Base-by-base conservation (phyloP, 1,140 invertebrate species). In the Nasonia longicornis region DNA sequence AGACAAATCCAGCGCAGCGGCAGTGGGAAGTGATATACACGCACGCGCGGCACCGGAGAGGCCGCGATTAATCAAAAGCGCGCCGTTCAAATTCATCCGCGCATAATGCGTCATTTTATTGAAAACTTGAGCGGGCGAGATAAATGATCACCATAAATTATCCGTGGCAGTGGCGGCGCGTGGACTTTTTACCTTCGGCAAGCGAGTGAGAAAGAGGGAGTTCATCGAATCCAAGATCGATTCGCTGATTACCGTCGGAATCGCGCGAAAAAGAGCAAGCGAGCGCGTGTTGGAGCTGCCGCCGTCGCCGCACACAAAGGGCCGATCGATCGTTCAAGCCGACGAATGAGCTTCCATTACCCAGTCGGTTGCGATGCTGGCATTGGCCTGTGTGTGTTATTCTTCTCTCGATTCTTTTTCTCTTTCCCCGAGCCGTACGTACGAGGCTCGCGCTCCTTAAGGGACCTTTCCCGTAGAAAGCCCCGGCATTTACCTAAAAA, bases 301-400 rank as follows among this genome's bases (percentile, higher is more conserved):
- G 38, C 38, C 7, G 38, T 8, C 38, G 12, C 35, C 12, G 42
- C 48, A 38, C 67, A 72, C 77, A 52, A 71, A 52, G 67, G 77
- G 67, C 67, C 77, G 69, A 79, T 79, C 69, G 77, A 79, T 79
- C 77, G 22, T 22, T 79, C 66, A 29, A 58, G 52, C 52, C 67
- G 31, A 79, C 69, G 77, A 63, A 79, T 79, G 77, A 70, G 67
- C 67, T 42, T 71, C 77, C 77, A 79, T 79, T 79, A 71, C 52
- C 77, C 48, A 42, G 31, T 77, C 76, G 72, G 76, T 79, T 11
- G 83, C 73, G 69, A 72, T 83, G 80, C 52, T 58, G 52, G 71
- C 76, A 42, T 79, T 58, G 83, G 73, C 20, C 52, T 35, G 31
- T 58, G 64, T 76, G 38, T 79, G 71, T 81, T 83, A 79, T 83